A percentile compares a stretch with the other conserved stretches of the same genome.
These are phyloP conservation scores for Erythrolamprus reginae DNA, from an alignment of 2,113 vertebrate species.

Conservation along the genomic window DNA sequence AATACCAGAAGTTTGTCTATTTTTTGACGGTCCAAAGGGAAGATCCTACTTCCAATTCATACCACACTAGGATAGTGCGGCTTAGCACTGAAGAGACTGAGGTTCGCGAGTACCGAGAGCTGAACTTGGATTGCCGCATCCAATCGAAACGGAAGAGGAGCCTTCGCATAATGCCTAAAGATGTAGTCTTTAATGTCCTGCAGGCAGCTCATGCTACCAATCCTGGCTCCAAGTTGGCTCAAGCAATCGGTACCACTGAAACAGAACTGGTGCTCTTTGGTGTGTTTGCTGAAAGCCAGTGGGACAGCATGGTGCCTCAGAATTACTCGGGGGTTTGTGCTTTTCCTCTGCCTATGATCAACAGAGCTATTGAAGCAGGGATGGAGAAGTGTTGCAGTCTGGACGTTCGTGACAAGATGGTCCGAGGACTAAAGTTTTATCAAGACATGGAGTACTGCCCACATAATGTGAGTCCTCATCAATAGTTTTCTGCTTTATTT, in stretches of 20 bases:
- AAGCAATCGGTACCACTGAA: conserved; percentile 70
- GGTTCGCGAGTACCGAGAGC: conserved; percentile 81
- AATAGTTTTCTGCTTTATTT: background rate
- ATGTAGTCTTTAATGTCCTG: conserved; percentile 78
- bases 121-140: conserved; percentile 83
- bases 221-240: conserved; percentile 76
- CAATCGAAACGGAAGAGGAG: conserved; percentile 75
- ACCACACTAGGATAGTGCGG: conserved; percentile 81
- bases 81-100: conserved; percentile 71
- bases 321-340: conserved; percentile 83
- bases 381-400: conserved; percentile 79
- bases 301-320: conserved; percentile 40
- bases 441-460: conserved; percentile 82
- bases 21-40: conserved; percentile 86
- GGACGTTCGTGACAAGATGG: conserved; percentile 53
- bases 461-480: conserved; percentile 74
- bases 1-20: conserved; percentile 75
- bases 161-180: conserved; percentile 26
- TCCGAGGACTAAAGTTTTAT: conserved; percentile 83
- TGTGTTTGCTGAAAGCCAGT: conserved; percentile 72
- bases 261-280: conserved; percentile 82
- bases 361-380: conserved; percentile 76
- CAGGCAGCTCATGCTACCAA: conserved; percentile 81
- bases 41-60: conserved; percentile 28
- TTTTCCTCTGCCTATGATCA: conserved; percentile 79